Evolutionary conservation across 1,140 invertebrate species (phyloP), one percentile per base, ranked within the genome.

Genomic region (Drosophila tani): DNA sequence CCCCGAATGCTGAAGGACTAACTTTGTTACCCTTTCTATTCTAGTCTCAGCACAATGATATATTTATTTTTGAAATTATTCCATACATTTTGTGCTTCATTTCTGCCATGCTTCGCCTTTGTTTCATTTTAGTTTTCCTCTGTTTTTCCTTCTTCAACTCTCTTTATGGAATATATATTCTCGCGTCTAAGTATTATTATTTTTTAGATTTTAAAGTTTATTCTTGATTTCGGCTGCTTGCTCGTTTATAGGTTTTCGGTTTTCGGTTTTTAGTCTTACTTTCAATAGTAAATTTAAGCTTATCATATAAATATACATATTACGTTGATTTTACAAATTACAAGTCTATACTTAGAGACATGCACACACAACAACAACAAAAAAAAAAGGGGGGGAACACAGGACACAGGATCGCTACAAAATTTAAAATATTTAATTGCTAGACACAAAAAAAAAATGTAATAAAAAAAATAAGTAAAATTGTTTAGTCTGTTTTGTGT

Each of bases 251-350:
- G 40, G 57, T 65, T 17, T 12, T 35, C n/a, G 11, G 29, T 19
- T 24, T 24, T 24, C n/a, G 21, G 21, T 29, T 55, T 45, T 50
- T 64, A 49, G 51, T 57, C 75, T 76, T 75, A 76, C 70, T 76
- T 76, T 75, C 66, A 76, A 76, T 76, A 76, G 74, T 76, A 76
- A 76, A 76, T 57, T 15, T 76, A 76, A 58, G 51, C 71, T 59
- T 73, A 73, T 50, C 11, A 15, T 76, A 66, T 63, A 60, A 53
- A 74, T 76, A 51, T 49, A 35, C 59, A 38, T 51, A 51, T 65
- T 65, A 51, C 19, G 32, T 43, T 56, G 58, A 50, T 64, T 75
- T 76, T 75, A 74, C 51, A 69, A 60, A 66, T 69, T 69, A 69
- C 35, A 56, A 56, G 64, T 55, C 29, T 49, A 55, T 38, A 50